Evolutionary conservation across 2,113 vertebrate species (phyloP), one percentile per base, ranked within the genome.

Genomic region (Dunckerocampus dactyliophorus): DNA sequence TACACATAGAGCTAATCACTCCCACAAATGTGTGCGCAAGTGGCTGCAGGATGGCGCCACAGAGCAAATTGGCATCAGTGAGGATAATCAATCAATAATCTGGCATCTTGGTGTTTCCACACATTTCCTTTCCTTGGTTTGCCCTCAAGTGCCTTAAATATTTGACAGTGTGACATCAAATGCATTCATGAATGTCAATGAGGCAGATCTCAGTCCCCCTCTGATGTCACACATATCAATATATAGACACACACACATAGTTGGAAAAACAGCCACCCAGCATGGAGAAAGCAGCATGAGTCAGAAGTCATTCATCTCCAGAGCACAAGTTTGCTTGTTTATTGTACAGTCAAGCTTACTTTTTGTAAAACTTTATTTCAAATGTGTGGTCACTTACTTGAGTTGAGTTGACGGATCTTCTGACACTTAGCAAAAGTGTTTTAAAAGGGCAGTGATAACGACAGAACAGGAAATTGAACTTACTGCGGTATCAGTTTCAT

Each of bases 141-240:
- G 81, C 77, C 81, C 74, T 84, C 66, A 64, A 79, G 76, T 84
- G 82, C 74, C 82, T 85, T 82, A 76, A 88, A 88, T 87, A 86
- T 89, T 85, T 85, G 76, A 84, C 82, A 66, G 71, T 78, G 86
- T 87, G 79, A 88, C 84, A 87, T 86, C 79, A 89, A 85, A 84
- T 85, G 77, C 82, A 88, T 86, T 80, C 70, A 87, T 87, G 80
- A 87, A 89, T 89, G 60, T 59, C 73, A 87, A 88, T 83, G 77
- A 75, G 64, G 69, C 52, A 57, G 63, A 75, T 82, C 71, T 76
- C 66, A 68, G 77, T 48, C 48, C 66, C 69, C 43, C 58, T 34
- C 31, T 71, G 69, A 70, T 74, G 54, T 21, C 50, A 58, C 53
- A 3, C 34, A 42, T 55, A 62, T 13, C 57, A 17, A 20, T 22